A percentile compares a stretch with the other conserved stretches of the same genome.
Evolutionary conservation across 2,888 invertebrate species (phyloP).

Genomic region (Escarpia spicata): DNA sequence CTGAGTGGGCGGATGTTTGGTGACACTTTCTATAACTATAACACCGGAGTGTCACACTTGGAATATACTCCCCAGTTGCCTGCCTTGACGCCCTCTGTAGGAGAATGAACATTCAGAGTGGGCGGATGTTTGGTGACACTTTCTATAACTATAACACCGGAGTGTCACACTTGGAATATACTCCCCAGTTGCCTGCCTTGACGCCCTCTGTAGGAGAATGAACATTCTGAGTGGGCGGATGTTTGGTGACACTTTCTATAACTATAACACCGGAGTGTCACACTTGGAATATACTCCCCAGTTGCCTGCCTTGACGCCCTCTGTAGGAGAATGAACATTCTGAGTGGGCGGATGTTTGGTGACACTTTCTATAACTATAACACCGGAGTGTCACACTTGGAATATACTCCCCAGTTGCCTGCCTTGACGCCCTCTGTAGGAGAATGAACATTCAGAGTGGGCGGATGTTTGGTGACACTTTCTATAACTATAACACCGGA

Average conservation of each 20-base stretch:
- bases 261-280: constrained; percentile 90
- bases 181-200: constrained; percentile 90
- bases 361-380: constrained; percentile 48
- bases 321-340: background rate
- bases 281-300: constrained; percentile 98
- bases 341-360: background rate
- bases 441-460: background rate
- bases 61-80: constrained; percentile 96
- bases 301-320: constrained; percentile 74
- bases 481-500: constrained; percentile 76
- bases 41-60: constrained; percentile 92
- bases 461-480: background rate
- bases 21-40: background rate
- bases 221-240: background rate
- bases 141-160: constrained; percentile 77
- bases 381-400: constrained; percentile 93
- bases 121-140: background rate
- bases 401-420: constrained; percentile 94
- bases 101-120: background rate
- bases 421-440: constrained; percentile 66
- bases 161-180: constrained; percentile 93
- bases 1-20: background rate
- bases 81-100: constrained; percentile 66
- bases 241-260: background rate
- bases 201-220: background rate